Evolutionary conservation across 2,888 invertebrate genomes (phyloP).

Genomic region (Imbricaverruca yamaguchii): DNA sequence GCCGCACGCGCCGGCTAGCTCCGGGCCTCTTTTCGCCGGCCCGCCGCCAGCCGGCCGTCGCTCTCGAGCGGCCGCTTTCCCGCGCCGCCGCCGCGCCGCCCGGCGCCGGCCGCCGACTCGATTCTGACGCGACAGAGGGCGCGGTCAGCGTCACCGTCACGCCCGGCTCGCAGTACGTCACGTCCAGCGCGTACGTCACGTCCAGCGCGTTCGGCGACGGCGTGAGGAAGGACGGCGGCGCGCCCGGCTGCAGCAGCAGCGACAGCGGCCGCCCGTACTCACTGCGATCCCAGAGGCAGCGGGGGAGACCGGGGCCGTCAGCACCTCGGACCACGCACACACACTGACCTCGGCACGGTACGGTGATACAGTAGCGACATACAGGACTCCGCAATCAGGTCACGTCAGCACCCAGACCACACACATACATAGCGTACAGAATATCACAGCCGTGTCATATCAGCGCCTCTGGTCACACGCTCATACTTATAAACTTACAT

Average conservation of each 20-base stretch:
- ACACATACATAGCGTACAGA: too few species aligned
- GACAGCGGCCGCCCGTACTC: not conserved
- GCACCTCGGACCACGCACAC: not conserved
- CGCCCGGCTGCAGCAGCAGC: not conserved
- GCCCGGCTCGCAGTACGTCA: conserved; percentile 1
- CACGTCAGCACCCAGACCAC: too few species aligned
- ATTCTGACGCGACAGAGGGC: not conserved
- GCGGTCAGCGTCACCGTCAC: not conserved
- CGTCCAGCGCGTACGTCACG: conserved; percentile 9
- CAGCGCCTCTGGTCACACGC: too few species aligned
- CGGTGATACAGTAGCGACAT: too few species aligned
- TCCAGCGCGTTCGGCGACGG: not conserved
- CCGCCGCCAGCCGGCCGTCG: not conserved
- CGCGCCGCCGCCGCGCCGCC: not conserved
- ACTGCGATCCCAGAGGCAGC: not conserved
- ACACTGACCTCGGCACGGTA: not conserved
- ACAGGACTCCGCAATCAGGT: too few species aligned
- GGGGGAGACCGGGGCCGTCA: not conserved
- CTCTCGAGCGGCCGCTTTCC: not conserved
- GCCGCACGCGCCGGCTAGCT: conserved; percentile 10
- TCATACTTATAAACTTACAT: too few species aligned
- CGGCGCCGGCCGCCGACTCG: not conserved
- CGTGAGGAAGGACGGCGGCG: conserved; percentile 3
- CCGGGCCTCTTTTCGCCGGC: conserved; percentile 15
- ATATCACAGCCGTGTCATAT: too few species aligned